Evolutionary conservation across 35 echinoderm and acorn worm genomes (phyloP), one percentile per base, ranked within the genome.

Genomic region (Apostichopus californicus): DNA sequence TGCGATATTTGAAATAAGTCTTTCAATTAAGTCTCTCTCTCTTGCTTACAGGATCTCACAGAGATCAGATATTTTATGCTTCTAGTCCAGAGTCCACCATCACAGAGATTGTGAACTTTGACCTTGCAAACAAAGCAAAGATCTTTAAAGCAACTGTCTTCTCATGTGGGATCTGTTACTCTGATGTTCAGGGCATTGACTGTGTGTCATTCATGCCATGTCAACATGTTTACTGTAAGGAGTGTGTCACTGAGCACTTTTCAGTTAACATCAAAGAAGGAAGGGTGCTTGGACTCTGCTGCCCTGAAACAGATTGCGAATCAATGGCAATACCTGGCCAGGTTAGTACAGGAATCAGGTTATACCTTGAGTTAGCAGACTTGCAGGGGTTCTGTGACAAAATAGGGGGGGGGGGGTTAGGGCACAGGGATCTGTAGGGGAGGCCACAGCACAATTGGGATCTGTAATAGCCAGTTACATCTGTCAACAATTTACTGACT

Each of bases 161-260:
- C 79, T 53, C 59, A 7, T 94, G 93, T 78, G 57, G 78, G 10
- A 85, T 94, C 78, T 94, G 93, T 82, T 94, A 81, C 55, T 56
- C 17, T 91, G 93, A 94, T 3, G 66, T 80, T 34, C 61, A 24
- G 10, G 93, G 93, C 10, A 80, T 0, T 75, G 87, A 90, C 18
- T 90, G 93, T 15, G 75, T 90, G 23, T 53, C 56, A 9, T 90
- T 94, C 56, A 2, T 63, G 10, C 86, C 77, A 6, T 94, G 93
- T 52, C 12, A 59, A 8, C 93, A 94, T 60, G 78, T 94, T 23
- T 90, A 94, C 63, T 94, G 93, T 25, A 94, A 90, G 13, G 86
- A 13, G 2, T 94, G 93, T 55, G 70, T 94, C 23, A 94, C 66
- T n/a, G 88, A 60, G 22, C 80, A 94, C 70, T 94, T 94, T 75